Percentiles rank a stretch among this genome's conserved stretches.
Evolutionary conservation across 2,888 invertebrate species (phyloP).

Genomic region (Temnothorax ravouxi): DNA sequence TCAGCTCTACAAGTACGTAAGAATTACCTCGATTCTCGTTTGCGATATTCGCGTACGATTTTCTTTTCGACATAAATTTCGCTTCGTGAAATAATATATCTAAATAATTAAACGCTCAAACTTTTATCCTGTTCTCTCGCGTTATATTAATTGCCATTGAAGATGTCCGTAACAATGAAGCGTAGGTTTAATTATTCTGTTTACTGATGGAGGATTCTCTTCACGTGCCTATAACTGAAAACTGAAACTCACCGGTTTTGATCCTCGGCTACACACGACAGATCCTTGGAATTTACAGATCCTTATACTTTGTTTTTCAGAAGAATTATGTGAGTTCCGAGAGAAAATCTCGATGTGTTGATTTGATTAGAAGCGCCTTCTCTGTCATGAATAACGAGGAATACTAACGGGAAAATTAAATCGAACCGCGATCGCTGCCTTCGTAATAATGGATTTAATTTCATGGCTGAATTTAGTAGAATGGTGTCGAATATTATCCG

Average conservation of each 20-base stretch:
- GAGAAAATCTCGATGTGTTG: not conserved
- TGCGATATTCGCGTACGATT: not conserved
- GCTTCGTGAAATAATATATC: not conserved
- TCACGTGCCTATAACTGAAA: not conserved
- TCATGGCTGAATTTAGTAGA: conserved; percentile 64
- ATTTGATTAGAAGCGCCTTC: conserved; percentile 17
- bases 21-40: not conserved
- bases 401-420: conserved; percentile 10
- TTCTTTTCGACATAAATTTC: not conserved
- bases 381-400: conserved; percentile 4
- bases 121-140: not conserved
- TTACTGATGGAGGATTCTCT: not conserved
- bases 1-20: not conserved
- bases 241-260: not conserved
- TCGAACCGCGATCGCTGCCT: conserved; percentile 16
- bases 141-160: not conserved
- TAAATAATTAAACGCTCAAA: conserved; percentile 1
- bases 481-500: conserved; percentile 57
- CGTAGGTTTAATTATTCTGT: not conserved
- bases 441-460: conserved; percentile 63
- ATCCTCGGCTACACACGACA: not conserved
- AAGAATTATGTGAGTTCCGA: not conserved
- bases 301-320: not conserved
- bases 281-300: not conserved
- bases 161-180: not conserved